Conservation (phyloP, 2,888 invertebrate genomes). For the Phorcus lineatus region DNA sequence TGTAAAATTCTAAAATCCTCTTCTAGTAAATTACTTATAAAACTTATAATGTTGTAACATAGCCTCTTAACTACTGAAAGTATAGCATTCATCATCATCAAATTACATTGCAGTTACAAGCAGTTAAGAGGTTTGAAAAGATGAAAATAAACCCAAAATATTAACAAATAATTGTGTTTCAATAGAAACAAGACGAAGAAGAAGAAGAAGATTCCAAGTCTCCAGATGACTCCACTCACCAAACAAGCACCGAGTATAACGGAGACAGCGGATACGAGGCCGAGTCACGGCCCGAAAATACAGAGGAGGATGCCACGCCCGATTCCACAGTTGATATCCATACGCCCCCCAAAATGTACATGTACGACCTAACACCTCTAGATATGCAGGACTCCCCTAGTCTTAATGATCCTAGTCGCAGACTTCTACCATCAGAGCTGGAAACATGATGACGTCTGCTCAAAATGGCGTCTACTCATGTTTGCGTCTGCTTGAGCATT, state of each 20-base stretch:
- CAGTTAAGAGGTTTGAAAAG: too few relatives aligned
- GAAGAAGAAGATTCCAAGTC: slow-evolving; percentile 28
- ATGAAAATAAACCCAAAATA: too few relatives aligned
- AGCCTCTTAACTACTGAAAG: too few relatives aligned
- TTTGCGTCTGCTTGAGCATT: background rate
- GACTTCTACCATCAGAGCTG: slow-evolving; percentile 21
- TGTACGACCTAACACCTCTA: slow-evolving; percentile 31
- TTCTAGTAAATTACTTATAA: too few relatives aligned
- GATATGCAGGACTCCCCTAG: slow-evolving; percentile 31
- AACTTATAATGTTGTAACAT: too few relatives aligned
- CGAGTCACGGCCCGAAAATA: slow-evolving; percentile 56
- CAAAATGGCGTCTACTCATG: background rate
- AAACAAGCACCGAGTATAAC: slow-evolving; percentile 51
- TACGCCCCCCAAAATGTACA: slow-evolving; percentile 23
- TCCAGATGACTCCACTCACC: slow-evolving; percentile 33
- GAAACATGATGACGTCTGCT: background rate
- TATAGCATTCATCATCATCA: too few relatives aligned
- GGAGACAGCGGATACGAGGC: slow-evolving; percentile 70
- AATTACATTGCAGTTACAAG: too few relatives aligned
- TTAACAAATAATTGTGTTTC: background rate
- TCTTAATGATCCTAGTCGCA: slow-evolving; percentile 24
- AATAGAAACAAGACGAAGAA: background rate
- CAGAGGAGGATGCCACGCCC: slow-evolving; percentile 48
- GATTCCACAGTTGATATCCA: slow-evolving; percentile 44
- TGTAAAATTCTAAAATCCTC: too few relatives aligned